Percentiles rank a stretch among this genome's conserved stretches.
Evolutionary conservation across 64 coral and sea anemone genomes (phyloP).

Genomic region (Acropora yongei): DNA sequence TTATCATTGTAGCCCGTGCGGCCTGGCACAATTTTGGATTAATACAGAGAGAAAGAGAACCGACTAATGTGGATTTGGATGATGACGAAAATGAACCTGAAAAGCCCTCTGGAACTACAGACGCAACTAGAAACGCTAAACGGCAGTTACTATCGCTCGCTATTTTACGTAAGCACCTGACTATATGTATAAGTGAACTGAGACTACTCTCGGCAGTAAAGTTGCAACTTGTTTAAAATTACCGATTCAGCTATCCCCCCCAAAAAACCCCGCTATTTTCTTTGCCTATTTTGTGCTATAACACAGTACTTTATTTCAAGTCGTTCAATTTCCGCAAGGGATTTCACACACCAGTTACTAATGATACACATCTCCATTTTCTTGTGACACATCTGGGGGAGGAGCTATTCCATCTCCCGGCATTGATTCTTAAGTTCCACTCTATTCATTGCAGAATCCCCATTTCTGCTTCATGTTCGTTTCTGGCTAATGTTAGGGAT

Average conservation of each 20-base stretch:
- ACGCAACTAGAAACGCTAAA: neutral
- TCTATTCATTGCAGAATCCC: neutral
- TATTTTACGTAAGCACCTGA: neutral
- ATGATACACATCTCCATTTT: conserved; percentile 19
- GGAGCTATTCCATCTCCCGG: neutral
- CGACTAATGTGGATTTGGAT: conserved; percentile 18
- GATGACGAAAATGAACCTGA: conserved; percentile 12
- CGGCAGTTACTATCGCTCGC: neutral
- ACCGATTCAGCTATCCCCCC: neutral
- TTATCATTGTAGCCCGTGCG: neutral
- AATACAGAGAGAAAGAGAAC: conserved; percentile 3
- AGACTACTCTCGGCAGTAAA: neutral
- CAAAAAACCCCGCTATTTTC: neutral
- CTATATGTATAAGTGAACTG: neutral
- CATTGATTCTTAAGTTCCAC: conserved; percentile 3
- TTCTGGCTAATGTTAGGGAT: neutral
- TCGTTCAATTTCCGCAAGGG: neutral
- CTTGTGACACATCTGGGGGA: neutral
- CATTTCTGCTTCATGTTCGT: neutral
- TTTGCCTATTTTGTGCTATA: neutral
- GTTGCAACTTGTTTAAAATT: neutral
- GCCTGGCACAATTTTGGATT: neutral
- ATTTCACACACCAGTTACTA: neutral
- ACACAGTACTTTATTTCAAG: neutral
- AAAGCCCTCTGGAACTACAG: neutral